phyloP scores from a whole-genome alignment of 2,797 vertebrate species.

The Muscicapa striata region DNA sequence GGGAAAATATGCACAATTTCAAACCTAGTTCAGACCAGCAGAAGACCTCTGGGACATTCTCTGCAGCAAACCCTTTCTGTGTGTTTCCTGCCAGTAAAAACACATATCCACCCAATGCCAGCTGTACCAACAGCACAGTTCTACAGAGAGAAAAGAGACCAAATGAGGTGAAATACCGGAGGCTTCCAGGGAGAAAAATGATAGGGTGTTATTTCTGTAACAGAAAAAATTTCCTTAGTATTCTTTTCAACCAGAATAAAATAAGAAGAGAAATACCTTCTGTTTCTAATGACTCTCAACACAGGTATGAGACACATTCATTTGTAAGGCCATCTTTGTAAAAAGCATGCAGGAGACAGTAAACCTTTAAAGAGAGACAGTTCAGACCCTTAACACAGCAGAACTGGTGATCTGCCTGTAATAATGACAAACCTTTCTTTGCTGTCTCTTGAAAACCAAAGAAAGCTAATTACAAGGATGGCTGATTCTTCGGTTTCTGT shows the following conservation, averaged over 20 bases:
- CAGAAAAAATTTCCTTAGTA: background rate
- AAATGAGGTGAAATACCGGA: background rate
- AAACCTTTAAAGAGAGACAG: background rate
- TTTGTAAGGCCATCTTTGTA: background rate
- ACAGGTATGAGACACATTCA: background rate
- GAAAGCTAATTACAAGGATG: background rate
- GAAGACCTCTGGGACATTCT: background rate
- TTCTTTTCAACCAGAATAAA: background rate
- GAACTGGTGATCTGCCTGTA: background rate
- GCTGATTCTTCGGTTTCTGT: background rate
- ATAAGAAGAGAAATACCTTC: accelerated
- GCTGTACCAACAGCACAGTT: background rate
- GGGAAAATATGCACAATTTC: background rate
- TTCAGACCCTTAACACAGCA: background rate
- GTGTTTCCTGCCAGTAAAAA: background rate
- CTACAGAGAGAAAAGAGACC: background rate
- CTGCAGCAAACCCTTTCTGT: background rate
- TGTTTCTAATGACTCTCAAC: background rate
- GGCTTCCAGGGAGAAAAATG: background rate
- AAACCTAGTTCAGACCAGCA: background rate
- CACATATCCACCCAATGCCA: background rate
- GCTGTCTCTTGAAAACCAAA: background rate
- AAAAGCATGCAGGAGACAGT: background rate
- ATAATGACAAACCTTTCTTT: background rate
- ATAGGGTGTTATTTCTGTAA: background rate